Evolutionary conservation across 2,113 vertebrate genomes (phyloP).

Genomic region (Channa argus): DNA sequence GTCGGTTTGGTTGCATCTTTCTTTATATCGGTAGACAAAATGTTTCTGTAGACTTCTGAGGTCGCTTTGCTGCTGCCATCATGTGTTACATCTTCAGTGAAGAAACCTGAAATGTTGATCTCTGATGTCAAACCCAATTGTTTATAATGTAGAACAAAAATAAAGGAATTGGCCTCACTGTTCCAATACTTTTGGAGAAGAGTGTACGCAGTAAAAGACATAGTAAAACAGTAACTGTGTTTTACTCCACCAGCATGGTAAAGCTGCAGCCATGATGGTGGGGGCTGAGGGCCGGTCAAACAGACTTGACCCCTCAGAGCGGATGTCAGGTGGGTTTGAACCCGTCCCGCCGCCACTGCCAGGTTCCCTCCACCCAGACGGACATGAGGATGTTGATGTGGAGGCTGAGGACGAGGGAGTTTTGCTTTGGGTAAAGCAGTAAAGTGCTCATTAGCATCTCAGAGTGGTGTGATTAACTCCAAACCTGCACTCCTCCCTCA

Average conservation of each 20-base stretch:
- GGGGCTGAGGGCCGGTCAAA: slow-evolving; percentile 55
- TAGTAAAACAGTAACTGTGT: slow-evolving; percentile 41
- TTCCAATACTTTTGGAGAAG: too few relatives aligned
- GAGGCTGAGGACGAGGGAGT: slow-evolving; percentile 78
- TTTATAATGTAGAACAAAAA: too few relatives aligned
- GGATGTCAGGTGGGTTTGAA: slow-evolving; percentile 36
- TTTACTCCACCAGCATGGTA: slow-evolving; percentile 59
- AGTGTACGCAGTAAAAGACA: too few relatives aligned
- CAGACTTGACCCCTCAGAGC: slow-evolving; percentile 43
- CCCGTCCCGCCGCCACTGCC: slow-evolving; percentile 22
- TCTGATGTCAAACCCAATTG: too few relatives aligned
- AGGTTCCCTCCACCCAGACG: slow-evolving; percentile 47
- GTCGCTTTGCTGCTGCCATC: too few relatives aligned
- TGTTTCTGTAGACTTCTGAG: too few relatives aligned
- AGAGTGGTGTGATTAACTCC: slow-evolving; percentile 65
- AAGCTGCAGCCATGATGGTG: slow-evolving; percentile 23
- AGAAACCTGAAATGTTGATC: too few relatives aligned
- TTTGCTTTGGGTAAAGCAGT: slow-evolving; percentile 82
- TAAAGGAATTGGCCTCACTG: too few relatives aligned
- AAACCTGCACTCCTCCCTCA: slow-evolving; percentile 11
- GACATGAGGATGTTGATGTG: slow-evolving; percentile 57
- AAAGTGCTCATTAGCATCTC: slow-evolving; percentile 10
- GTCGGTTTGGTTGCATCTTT: too few relatives aligned
- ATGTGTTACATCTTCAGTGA: too few relatives aligned
- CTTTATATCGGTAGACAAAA: too few relatives aligned